A percentile compares a stretch with the other conserved stretches of the same genome.
phyloP scores from a whole-genome alignment of 2,113 vertebrate species.

The Semnornis frantzii region DNA sequence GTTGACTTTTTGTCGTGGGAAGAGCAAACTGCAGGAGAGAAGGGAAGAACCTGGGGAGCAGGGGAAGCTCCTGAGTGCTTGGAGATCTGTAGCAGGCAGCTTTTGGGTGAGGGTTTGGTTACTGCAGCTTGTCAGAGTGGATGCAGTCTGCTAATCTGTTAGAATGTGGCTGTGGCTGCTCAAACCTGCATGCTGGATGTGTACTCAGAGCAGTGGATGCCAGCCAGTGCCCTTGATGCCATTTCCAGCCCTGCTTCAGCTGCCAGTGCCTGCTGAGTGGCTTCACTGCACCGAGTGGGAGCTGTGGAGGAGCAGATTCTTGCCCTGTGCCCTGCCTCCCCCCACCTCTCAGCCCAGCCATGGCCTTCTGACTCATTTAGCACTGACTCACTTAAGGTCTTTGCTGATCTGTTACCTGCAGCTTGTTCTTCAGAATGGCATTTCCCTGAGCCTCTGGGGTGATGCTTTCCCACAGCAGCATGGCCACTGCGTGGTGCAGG shows the following conservation, averaged over 20 bases:
- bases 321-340: background rate
- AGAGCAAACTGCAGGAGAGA: background rate
- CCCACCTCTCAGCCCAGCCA: background rate
- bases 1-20: background rate
- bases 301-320: background rate
- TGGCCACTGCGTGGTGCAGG: rapidly evolving
- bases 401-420: background rate
- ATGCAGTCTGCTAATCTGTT: background rate
- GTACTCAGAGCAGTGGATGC: background rate
- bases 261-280: rapidly evolving
- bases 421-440: background rate
- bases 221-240: background rate
- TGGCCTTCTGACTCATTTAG: background rate
- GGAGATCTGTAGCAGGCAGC: background rate
- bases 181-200: background rate
- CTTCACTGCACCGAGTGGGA: background rate
- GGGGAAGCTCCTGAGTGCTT: background rate
- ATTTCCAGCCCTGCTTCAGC: background rate
- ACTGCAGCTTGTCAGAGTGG: background rate
- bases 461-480: background rate
- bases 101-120: background rate
- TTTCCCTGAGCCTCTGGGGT: background rate
- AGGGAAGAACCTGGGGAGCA: background rate
- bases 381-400: background rate
- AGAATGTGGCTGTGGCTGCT: background rate